Evolutionary conservation across 2,797 vertebrate genomes (phyloP).

Genomic region (Gallinago solitaria): DNA sequence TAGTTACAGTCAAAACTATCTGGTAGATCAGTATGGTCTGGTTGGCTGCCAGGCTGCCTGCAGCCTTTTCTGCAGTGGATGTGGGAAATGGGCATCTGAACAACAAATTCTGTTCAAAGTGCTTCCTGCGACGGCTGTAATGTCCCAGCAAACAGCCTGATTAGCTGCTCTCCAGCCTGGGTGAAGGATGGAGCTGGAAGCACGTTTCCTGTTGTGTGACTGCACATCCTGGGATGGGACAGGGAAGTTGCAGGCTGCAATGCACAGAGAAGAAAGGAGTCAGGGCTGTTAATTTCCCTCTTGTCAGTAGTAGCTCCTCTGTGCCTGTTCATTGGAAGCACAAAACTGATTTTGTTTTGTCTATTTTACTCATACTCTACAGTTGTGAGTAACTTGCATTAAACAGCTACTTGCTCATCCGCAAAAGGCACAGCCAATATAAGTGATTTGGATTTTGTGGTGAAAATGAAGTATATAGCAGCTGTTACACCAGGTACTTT

Average conservation of each 20-base stretch:
- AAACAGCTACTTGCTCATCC: background rate
- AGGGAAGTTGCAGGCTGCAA: background rate
- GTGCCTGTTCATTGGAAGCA: background rate
- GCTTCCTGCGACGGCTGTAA: rapidly evolving
- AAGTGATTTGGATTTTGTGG: background rate
- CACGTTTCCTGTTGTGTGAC: rapidly evolving
- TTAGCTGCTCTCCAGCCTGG: background rate
- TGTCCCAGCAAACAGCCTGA: rapidly evolving
- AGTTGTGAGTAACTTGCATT: background rate
- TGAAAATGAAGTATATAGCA: background rate
- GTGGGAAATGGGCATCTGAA: background rate
- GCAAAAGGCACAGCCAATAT: background rate
- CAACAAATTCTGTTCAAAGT: background rate
- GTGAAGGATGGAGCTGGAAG: background rate
- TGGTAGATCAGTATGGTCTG: background rate
- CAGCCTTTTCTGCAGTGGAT: background rate
- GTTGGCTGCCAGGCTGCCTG: background rate
- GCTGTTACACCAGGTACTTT: background rate
- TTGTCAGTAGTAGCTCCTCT: background rate
- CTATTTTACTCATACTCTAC: background rate
- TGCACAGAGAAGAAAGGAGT: background rate
- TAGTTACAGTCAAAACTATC: background rate
- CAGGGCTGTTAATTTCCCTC: background rate
- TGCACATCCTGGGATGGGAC: background rate
- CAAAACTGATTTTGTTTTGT: background rate